Conservation (phyloP, 1,140 invertebrate species). For the Zaprionus ghesquierei region DNA sequence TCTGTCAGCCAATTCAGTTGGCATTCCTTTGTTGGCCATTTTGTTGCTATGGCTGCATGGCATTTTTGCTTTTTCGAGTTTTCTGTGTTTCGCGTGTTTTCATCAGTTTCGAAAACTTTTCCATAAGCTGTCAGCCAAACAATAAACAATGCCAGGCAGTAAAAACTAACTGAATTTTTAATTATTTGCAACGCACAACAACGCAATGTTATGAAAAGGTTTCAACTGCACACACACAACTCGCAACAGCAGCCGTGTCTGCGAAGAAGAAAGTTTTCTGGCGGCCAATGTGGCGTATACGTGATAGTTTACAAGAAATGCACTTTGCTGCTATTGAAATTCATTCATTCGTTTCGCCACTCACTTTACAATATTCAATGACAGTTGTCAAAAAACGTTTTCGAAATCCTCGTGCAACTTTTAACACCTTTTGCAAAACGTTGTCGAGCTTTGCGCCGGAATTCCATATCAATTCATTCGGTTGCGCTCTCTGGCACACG, state of each 20-base stretch:
- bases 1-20: conserved; percentile 31
- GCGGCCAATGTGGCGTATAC: conserved; percentile 14
- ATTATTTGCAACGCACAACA: conserved; percentile 63
- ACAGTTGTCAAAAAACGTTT: background rate
- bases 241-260: conserved; percentile 1
- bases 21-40: conserved; percentile 34
- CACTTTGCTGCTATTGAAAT: background rate
- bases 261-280: conserved; percentile 2
- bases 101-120: conserved; percentile 63
- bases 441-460: background rate
- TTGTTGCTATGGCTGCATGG: conserved; percentile 20
- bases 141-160: conserved; percentile 59
- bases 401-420: conserved; percentile 21
- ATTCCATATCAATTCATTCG: conserved; percentile 34
- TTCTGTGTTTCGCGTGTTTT: conserved; percentile 44
- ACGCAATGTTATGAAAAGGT: conserved; percentile 47
- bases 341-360: background rate
- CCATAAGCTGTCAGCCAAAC: conserved; percentile 58
- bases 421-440: conserved; percentile 16
- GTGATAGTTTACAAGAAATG: background rate
- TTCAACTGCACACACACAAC: too few species aligned
- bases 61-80: conserved; percentile 39
- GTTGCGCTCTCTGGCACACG: background rate
- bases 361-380: background rate
- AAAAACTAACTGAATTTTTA: conserved; percentile 77